Evolutionary conservation across 2,113 vertebrate genomes (phyloP), one percentile per base, ranked within the genome.

Genomic region (Pampusana beccarii): DNA sequence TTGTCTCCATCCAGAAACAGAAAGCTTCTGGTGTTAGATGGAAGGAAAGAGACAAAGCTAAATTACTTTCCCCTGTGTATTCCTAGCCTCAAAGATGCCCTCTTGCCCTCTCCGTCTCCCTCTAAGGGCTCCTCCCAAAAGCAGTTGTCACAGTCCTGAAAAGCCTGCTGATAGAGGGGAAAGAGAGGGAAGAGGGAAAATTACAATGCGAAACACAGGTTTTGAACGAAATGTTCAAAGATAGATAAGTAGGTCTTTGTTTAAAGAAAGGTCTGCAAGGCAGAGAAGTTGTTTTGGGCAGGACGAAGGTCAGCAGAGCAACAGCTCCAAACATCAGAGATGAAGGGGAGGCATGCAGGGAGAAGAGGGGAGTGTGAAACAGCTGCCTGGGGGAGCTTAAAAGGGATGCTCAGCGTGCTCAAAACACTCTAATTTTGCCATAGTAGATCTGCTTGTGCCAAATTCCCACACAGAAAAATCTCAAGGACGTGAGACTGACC

Each of bases 311-410:
- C 90, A 95, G 70, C 78, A 90, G 25, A 91, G n/a, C 46, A 79
- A 91, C 66, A 82, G 42, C 66, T 88, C 58, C 85, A 82, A 88
- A 88, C 31, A 91, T 61, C 57, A 58, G 62, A 94, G 62, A 72
- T 58, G 57, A 93, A 82, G 80, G 65, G 54, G 36, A 91, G n/a
- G 87, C 92, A 95, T 44, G 62, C 44, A 91, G 84, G 74, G 94
- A 90, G 81, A 85, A 87, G 80, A 95, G 12, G 70, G 87, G 92
- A 96, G 85, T 90, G 71, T 82, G 51, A 88, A 90, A 91, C 93
- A 97, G 80, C 96, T 96, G 94, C 72, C 92, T 90, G 83, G 82
- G 71, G 72, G 86, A 95, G 91, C 73, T 95, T 89, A 79, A 89
- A 91, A 95, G 70, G 57, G 73, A 93, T 81, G 65, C 80, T 95